Evolutionary conservation across 2,113 vertebrate genomes (phyloP), one percentile per base, ranked within the genome.

Genomic region (Callipepla squamata): DNA sequence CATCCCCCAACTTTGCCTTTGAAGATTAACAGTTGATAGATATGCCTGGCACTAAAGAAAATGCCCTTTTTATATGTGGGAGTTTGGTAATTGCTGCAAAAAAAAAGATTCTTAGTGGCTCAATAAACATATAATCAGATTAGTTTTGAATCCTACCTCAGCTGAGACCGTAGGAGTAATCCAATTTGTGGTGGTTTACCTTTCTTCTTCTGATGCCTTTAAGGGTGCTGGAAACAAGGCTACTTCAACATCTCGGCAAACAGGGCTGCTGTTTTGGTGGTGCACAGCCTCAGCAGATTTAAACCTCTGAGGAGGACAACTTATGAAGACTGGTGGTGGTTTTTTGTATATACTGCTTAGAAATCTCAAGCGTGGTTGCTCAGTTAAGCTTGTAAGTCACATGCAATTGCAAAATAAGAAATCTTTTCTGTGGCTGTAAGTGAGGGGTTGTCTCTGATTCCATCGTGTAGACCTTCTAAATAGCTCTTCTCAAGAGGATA

Each of bases 111-210:
- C 98, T 98, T 98, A 98, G 98, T 98, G 97, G 97, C 97, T 98
- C 92, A 98, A 98, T 99, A 98, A 98, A 99, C 97, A 97, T 98
- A 98, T 98, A 99, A 99, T 98, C 98, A 98, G 98, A 98, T 99
- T 98, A 98, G 98, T 96, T 98, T 97, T 98, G 98, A 99, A 96
- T 98, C 98, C 95, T 97, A 48, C 97, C 95, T 97, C 87, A 88
- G 93, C 47, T 65, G 97, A 98, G 97, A 84, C 97, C 97, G 97
- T 92, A 90, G 93, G 94, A 97, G 92, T 97, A 97, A 98, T 97
- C 95, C 97, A 97, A 69, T 98, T 96, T 63, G 13, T 50, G 90
- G 77, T 91, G 93, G 95, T 97, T 98, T 97, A 91, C 94, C 95
- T 97, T 96, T 92, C 87, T 89, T 59, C 72, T 89, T 57, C 89